Evolutionary conservation across 2,888 invertebrate genomes (phyloP), one percentile per base, ranked within the genome.

Genomic region (Eulithis testata): DNA sequence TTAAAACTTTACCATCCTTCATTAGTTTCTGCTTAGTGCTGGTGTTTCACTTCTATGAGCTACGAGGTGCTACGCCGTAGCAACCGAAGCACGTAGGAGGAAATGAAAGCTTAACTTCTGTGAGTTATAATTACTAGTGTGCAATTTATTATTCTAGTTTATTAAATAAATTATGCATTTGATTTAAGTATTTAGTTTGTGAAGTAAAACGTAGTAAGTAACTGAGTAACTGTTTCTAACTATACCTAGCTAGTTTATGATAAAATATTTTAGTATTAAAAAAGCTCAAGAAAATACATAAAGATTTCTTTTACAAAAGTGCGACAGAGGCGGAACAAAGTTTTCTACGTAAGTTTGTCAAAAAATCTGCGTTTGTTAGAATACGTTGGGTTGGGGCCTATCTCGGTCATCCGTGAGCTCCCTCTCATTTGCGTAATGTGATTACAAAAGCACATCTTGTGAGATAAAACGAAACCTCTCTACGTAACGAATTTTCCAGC

Each of bases 371-470:
- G 21, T 60, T 54, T 40, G 44, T 60, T 40, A 31, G 37, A 27
- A 44, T 45, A 86, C 88, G 87, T 89, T 89, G 85, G 90, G 88
- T 89, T 89, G 86, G 88, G 87, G 86, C 89, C 86, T 85, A 85
- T 87, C 87, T 85, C 81, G 87, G 83, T 85, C 88, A 84, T 83
- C 87, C 88, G 86, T 88, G 88, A 89, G 89, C 89, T 83, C 86
- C 86, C 85, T 89, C 89, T 90, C 90, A 90, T 91, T 91, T 91
- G 86, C 90, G 90, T 91, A 91, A 91, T 91, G 91, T 91, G 90
- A 91, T 91, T 91, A 91, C 91, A 91, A 91, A 91, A 90, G 91
- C 89, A 91, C 90, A 91, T 91, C 91, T 86, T 88, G 85, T 75
- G 86, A 89, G 91, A 90, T 91, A 91, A 91, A 90, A 90, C 87